Conservation (phyloP, 2,888 invertebrate genomes). For the Gymnoscelis rufifasciata region DNA sequence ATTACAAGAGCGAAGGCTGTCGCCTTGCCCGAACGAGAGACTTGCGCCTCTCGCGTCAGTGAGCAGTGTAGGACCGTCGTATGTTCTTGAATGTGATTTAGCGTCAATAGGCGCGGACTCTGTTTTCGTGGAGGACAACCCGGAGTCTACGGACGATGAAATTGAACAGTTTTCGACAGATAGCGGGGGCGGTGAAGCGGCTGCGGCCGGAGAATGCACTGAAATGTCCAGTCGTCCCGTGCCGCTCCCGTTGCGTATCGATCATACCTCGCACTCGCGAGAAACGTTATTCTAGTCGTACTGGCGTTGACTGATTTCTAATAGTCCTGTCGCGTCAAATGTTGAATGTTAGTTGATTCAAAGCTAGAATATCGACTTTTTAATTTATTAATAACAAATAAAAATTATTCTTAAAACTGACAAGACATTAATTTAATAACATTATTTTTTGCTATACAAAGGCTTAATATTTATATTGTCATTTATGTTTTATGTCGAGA, state of each 20-base stretch:
- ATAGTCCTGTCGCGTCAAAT: slow-evolving; percentile 39
- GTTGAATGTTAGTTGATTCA: slow-evolving; percentile 53
- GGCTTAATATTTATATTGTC: too few species aligned
- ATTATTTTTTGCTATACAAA: too few species aligned
- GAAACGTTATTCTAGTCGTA: slow-evolving; percentile 87
- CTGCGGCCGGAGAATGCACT: slow-evolving; percentile 57
- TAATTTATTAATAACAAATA: slow-evolving; percentile 19
- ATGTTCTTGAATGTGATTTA: slow-evolving; percentile 84
- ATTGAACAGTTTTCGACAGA: slow-evolving; percentile 91
- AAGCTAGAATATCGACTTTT: slow-evolving; percentile 64
- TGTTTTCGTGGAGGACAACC: slow-evolving; percentile 86
- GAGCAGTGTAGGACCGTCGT: slow-evolving; percentile 86
- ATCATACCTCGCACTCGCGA: slow-evolving; percentile 83
- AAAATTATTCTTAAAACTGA: neutral
- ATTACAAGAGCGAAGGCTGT: slow-evolving; percentile 87
- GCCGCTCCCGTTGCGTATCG: slow-evolving; percentile 52
- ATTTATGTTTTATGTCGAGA: too few species aligned
- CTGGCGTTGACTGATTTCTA: slow-evolving; percentile 24
- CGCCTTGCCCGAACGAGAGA: slow-evolving; percentile 83
- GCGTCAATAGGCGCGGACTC: slow-evolving; percentile 87
- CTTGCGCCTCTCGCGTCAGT: slow-evolving; percentile 89
- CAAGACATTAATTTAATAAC: neutral
- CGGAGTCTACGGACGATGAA: slow-evolving; percentile 89
- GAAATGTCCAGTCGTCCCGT: slow-evolving; percentile 63
- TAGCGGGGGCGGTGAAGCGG: slow-evolving; percentile 81